Base-by-base conservation (phyloP, 2,888 invertebrate species). In the Lithophane ornitopus region DNA sequence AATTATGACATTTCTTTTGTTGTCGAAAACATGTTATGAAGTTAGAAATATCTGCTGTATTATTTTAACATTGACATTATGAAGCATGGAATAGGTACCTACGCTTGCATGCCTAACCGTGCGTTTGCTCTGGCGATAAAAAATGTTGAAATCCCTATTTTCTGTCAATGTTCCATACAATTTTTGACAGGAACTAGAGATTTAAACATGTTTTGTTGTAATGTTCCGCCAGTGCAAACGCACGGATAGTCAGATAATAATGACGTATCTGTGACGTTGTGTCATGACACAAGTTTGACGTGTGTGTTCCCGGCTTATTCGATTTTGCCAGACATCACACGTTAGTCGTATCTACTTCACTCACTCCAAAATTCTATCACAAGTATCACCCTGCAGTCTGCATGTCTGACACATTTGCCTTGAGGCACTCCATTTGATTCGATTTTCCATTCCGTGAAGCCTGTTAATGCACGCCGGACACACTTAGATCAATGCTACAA, bases 401-500 rank as follows among this genome's bases (percentile, higher is more conserved):
- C 54, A 54, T 59, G 59, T 77, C 26, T 2, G 11, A 26, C 49
- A 62, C 66, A 65, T 80, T 71, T 75, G 49, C 52, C 62, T 69
- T 61, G 34, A 41, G 61, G 72, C 69, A 65, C 61, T 76, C 75
- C 65, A 74, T 77, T 76, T 80, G 68, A 86, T 83, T 67, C 67
- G 46, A 86, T 86, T 85, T 76, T 80, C 82, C 70, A 68, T 80
- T 71, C 61, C 46, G 54, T 70, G 65, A 41, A 69, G 46, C 67
- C 54, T 26, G 69, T 61, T 75, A 81, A 78, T 76, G 73, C 63
- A 41, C 34, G 46, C 26, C 70, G 49, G 66, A 79, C 71, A 59
- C 74, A 78, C 80, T 80, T 77, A 59, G 74, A 70, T 75, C 73
- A 78, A 63, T 70, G 67, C 41, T 56, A 46, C 41, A 59, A 39